Base-by-base conservation (phyloP, 1,140 invertebrate genomes). In the Pinna nobilis region DNA sequence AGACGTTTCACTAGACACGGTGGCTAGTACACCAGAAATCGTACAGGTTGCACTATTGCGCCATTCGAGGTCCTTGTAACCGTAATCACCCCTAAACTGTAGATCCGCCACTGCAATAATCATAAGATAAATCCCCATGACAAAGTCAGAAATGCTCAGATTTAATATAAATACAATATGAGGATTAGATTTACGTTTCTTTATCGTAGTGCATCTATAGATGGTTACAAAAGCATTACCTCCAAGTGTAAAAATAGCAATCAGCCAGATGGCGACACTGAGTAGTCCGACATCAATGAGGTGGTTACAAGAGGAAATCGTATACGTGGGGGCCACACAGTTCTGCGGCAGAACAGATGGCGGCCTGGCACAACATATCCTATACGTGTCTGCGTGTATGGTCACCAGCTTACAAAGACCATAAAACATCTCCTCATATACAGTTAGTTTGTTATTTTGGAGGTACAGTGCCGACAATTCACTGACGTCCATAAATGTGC, bases 41-140 rank as follows among this genome's bases (percentile, higher is more conserved):
- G 68, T 74, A 65, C 84, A 86, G 0, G 61, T 20, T 4, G 7
- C 4, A 49, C 82, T 76, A 6, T 61, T 13, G 15, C 65, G 53
- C 84, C 84, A 86, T 13, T 41, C 13, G 5, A 39, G 44, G 9
- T 77, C 79, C 39, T 81, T 20, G 35, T 60, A 68, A 33, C 79
- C 60, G 65, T 86, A 86, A n/a, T 37, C 53, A 3, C 77, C 81
- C 20, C 70, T 47, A 55, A 70, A 83, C 44, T 50, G 20, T 25
- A 65, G 28, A 44, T 83, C 83, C 1, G 79, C 76, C 13, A 51
- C 30, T 13, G 78, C 84, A 32, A 86, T 83, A 20, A 86, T 70
- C 13, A 79, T 20, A 35, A 86, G 32, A 47, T 84, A 86, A 1
- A 83, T 30, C 5, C 82, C 84, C 82, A 84, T 84, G 11, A 83